Evolutionary conservation across 2,888 invertebrate species (phyloP).

Genomic region (Pachycephus smyrnensis): DNA sequence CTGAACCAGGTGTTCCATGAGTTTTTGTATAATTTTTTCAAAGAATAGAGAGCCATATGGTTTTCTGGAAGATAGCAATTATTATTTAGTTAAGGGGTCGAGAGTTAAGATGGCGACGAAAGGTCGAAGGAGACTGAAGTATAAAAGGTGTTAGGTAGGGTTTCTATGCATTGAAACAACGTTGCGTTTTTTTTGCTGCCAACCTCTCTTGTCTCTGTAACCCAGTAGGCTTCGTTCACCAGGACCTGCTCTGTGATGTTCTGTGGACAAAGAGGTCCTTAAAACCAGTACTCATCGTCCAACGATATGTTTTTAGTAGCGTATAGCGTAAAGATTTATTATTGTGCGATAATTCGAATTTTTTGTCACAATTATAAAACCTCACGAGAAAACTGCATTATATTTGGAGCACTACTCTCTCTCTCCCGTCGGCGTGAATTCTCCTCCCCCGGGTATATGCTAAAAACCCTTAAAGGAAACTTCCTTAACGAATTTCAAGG

Average conservation of each 20-base stretch:
- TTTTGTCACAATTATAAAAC: background rate
- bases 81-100: background rate
- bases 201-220: conserved; percentile 94
- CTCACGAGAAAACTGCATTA: background rate
- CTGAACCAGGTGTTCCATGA: background rate
- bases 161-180: conserved; percentile 63
- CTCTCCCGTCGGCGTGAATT: background rate
- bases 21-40: background rate
- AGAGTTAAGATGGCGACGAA: background rate
- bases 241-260: conserved; percentile 96
- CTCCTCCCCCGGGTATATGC: background rate
- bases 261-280: conserved; percentile 78
- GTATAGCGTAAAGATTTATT: background rate
- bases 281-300: conserved; percentile 36
- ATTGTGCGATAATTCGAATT: background rate
- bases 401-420: background rate
- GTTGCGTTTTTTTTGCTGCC: conserved; percentile 68
- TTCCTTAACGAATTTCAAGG: background rate
- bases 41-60: background rate
- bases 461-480: background rate
- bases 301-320: background rate
- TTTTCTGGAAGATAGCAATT: background rate
- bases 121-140: background rate
- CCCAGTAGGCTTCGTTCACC: conserved; percentile 95
- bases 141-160: conserved; percentile 27